Evolutionary conservation across 30 jellyfish, hydroid and myxozoan genomes (phyloP), one percentile per base, ranked within the genome.

Genomic region (Cassiopea andromeda): DNA sequence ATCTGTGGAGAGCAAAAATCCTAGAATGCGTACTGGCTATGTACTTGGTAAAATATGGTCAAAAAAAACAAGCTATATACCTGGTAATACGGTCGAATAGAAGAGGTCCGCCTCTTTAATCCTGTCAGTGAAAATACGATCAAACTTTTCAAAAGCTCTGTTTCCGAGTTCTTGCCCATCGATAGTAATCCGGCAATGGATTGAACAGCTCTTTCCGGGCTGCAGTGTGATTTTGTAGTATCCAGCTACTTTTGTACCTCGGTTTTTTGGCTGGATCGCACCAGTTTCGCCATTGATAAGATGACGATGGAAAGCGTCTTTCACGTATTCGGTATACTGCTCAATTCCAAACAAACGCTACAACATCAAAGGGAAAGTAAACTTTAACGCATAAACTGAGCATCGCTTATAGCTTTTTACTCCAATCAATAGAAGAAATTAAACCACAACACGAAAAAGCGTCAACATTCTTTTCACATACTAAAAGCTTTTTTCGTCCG

Each of bases 301-400:
- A 77, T 90, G 85, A n/a, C 98, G 91, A 73, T 94, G 98, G 72
- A 94, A 94, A 60, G 98, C 98, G 66, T 94, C 98, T 80, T 94
- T 94, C 2, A 90, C 97, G 87, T 79, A 94, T n/a, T 59, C 18
- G 46, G 98, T 89, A 86, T 89, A 94, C 73, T 48, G 81, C 69
- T 86, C 97, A 46, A 83, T 43, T 75, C 81, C 95, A 61, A 73
- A 94, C 48, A 94, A 82, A 7, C 74, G 85, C 98, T 94, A 43
- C 17, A 76, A 1, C 69, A 76, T 16, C 5, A 14, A 44, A 16
- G 38, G 38, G 38, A 27, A 27, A 27, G 38, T 27, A 27, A 27
- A 27, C 38, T 27, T 27, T 27, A 27, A 27, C 38, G 38, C 38
- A 27, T 27, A 27, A 27, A 27, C 38, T 27, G 38, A 27, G 38